Evolutionary conservation across 2,888 invertebrate species (phyloP), one percentile per base, ranked within the genome.

Genomic region (Polia nebulosa): DNA sequence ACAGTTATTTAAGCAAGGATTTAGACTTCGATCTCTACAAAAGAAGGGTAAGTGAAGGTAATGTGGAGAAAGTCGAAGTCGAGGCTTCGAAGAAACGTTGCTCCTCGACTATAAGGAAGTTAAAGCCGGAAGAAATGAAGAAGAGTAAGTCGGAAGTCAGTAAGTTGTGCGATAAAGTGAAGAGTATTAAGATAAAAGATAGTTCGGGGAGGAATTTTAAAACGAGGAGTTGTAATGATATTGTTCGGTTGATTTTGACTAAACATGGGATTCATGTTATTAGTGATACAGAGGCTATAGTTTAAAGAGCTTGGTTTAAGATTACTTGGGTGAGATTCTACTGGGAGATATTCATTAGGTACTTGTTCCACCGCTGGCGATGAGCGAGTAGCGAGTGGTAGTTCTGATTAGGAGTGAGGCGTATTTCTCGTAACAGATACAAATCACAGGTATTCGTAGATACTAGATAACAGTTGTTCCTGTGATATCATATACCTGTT

Each of bases 221-320:
- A 76, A 95, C 95, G 6, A 87, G 96, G 15, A 96, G 94, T 80
- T 96, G 96, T 80, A 96, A 96, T 56, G 97, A 97, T 83, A 96
- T 97, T 49, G 97, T 98, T 11, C 96, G 97, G 86, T 96, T 97
- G 92, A 97, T 97, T 85, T 95, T 98, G 80, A 97, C 97, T 3
- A 97, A 97, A 89, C 97, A 97, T 87, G 97, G 97, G 2, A 97
- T 98, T 81, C 97, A 97, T 90, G 97, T 98, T 59, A 97, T 97
- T 53, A 97, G 97, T 84, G 97, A 98, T 86, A 97, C 97, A 20
- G 98, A 98, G 88, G 97, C 97, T 74, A 97, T 97, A 57, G 97
- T 97, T 59, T 95, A 88, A 25, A 49, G 1, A 20, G 15, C 17
- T 60, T 41, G 3, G 3, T 11, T 49, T 8, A 17, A 8, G 17